Conservation (phyloP, 2,113 vertebrate genomes). For the Solea senegalensis region DNA sequence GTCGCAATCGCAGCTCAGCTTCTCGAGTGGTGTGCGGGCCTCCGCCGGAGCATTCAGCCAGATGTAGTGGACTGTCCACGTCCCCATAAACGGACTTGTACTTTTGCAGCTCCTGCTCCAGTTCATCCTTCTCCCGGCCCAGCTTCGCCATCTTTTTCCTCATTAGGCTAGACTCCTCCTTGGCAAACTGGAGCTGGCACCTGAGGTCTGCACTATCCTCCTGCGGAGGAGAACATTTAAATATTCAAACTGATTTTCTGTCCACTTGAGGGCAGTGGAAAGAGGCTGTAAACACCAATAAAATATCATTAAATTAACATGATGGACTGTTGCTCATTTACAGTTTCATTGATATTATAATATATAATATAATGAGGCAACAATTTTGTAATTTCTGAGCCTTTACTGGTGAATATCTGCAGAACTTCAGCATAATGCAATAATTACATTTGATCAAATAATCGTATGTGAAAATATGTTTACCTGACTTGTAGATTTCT, state of each 20-base stretch:
- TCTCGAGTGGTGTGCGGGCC: constrained; percentile 95
- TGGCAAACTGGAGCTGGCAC: constrained; percentile 97
- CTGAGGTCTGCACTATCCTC: constrained; percentile 96
- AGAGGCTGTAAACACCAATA: no score
- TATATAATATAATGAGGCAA: no score
- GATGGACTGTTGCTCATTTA: no score
- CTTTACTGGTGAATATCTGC: no score
- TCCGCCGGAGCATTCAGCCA: constrained; percentile 85
- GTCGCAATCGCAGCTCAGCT: constrained; percentile 92
- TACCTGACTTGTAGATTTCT: constrained; percentile 91
- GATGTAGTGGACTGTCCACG: constrained; percentile 91
- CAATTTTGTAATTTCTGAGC: no score
- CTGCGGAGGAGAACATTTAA: constrained; percentile 62
- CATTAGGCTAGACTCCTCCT: constrained; percentile 95
- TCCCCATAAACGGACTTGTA: constrained; percentile 96
- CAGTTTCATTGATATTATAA: no score
- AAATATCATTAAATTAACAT: no score
- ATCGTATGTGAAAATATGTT: neutral
- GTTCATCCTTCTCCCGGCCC: constrained; percentile 91
- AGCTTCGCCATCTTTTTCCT: constrained; percentile 98
- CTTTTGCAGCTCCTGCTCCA: constrained; percentile 96
- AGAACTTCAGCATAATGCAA: no score
- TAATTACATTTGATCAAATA: no score
- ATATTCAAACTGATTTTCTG: no score
- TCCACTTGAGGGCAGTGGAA: no score